phyloP scores from a whole-genome alignment of 1,140 invertebrate genomes.

The Drosophila nannoptera region DNA sequence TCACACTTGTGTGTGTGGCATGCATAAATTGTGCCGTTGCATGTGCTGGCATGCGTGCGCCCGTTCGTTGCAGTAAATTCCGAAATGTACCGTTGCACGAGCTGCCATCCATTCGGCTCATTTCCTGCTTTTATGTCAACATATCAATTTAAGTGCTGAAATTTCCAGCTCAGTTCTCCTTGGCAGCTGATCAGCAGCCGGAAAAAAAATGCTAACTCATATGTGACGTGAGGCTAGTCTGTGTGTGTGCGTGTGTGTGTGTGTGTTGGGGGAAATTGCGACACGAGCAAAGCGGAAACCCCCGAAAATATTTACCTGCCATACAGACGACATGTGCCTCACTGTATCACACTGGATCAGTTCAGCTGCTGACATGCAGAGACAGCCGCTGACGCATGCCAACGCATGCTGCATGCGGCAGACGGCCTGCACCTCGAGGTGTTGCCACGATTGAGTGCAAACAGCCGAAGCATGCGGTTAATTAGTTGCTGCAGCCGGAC shows the following conservation, averaged over 20 bases:
- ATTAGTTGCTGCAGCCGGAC: slow-evolving; percentile 50
- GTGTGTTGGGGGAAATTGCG: slow-evolving; percentile 22
- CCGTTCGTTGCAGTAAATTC: background rate
- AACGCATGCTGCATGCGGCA: background rate
- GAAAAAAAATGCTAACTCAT: background rate
- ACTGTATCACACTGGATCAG: background rate
- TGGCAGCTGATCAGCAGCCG: background rate
- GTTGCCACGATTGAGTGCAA: slow-evolving; percentile 59
- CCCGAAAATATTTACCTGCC: slow-evolving; percentile 8
- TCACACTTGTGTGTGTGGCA: too few species aligned
- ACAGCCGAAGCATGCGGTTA: slow-evolving; percentile 62
- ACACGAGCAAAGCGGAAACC: slow-evolving; percentile 8
- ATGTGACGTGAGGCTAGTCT: slow-evolving; percentile 23
- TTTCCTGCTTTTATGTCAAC: slow-evolving; percentile 14
- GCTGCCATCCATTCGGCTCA: slow-evolving; percentile 4
- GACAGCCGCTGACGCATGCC: slow-evolving; percentile 11
- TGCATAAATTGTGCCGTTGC: too few species aligned
- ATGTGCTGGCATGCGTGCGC: background rate
- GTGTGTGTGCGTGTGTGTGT: background rate
- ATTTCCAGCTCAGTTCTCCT: slow-evolving; percentile 18
- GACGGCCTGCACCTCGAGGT: slow-evolving; percentile 23
- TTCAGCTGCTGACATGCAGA: background rate
- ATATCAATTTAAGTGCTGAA: slow-evolving; percentile 24
- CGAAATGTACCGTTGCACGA: background rate
- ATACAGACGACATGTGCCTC: slow-evolving; percentile 3